These are phyloP conservation scores for Dendrocincla fuliginosa DNA, from an alignment of 2,797 vertebrate species.

Conservation along the genomic window DNA sequence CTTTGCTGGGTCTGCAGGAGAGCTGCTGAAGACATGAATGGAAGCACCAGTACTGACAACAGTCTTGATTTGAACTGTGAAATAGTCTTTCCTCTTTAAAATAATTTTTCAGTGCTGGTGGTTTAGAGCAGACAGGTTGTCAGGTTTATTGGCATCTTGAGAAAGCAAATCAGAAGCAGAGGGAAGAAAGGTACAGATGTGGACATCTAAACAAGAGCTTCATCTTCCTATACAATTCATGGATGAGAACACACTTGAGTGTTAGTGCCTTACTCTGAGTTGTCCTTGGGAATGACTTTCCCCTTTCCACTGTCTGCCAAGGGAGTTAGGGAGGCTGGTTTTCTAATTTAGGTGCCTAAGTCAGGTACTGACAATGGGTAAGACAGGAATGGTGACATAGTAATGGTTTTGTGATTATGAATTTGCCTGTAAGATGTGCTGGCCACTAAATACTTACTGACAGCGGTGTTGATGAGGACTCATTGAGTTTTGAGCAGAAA, in stretches of 20 bases:
- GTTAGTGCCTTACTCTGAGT: background rate
- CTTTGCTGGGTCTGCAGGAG: background rate
- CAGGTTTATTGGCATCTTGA: background rate
- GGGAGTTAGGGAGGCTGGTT: background rate
- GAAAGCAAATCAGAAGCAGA: background rate
- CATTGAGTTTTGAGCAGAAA: background rate
- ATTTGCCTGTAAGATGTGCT: background rate
- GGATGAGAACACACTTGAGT: fast-evolving
- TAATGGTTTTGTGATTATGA: background rate
- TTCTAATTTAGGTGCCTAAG: background rate
- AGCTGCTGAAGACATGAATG: background rate
- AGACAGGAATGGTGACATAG: background rate
- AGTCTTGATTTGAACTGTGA: background rate
- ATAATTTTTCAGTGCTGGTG: background rate
- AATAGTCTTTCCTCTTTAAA: background rate
- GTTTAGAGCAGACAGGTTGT: background rate
- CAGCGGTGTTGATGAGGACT: background rate
- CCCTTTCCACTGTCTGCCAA: background rate
- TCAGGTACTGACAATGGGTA: background rate
- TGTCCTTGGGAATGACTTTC: background rate
- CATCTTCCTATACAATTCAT: background rate
- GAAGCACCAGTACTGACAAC: background rate
- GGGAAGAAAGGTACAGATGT: background rate
- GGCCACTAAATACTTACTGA: background rate
- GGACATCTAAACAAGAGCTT: background rate